phyloP scores from a whole-genome alignment of 2,888 invertebrate genomes.

The Lymantria monacha region DNA sequence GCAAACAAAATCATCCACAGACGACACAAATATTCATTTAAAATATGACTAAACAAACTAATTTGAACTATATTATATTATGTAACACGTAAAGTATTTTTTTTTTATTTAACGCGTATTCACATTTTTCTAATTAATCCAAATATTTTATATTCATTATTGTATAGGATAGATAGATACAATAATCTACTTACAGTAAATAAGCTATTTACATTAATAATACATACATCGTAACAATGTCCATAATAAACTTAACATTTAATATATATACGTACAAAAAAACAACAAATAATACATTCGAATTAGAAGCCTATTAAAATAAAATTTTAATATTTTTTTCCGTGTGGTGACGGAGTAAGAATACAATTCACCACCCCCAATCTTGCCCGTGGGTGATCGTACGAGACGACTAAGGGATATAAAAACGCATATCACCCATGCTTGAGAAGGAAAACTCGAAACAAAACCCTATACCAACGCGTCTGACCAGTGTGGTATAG shows the following conservation, averaged over 20 bases:
- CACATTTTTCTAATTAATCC: conserved; percentile 58
- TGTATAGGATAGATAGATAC: conserved; percentile 44
- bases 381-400: too few relatives aligned
- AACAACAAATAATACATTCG: conserved; percentile 13
- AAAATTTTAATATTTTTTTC: too few relatives aligned
- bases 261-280: conserved; percentile 59
- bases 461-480: too few relatives aligned
- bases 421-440: too few relatives aligned
- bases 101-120: conserved; percentile 39
- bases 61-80: conserved; percentile 64
- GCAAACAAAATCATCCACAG: conserved; percentile 41
- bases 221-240: conserved; percentile 77
- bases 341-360: too few relatives aligned
- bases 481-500: too few relatives aligned
- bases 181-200: conserved; percentile 61
- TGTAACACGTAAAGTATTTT: conserved; percentile 9
- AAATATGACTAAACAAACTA: conserved; percentile 56
- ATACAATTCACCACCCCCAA: too few relatives aligned
- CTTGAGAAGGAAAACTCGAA: too few relatives aligned
- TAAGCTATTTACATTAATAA: conserved; percentile 75
- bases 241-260: conserved; percentile 73
- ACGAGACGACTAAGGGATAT: too few relatives aligned
- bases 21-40: conserved; percentile 41
- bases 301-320: conserved; percentile 21
- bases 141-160: conserved; percentile 48